phyloP scores from a whole-genome alignment of 2,797 vertebrate genomes.

The Lophius americanus region DNA sequence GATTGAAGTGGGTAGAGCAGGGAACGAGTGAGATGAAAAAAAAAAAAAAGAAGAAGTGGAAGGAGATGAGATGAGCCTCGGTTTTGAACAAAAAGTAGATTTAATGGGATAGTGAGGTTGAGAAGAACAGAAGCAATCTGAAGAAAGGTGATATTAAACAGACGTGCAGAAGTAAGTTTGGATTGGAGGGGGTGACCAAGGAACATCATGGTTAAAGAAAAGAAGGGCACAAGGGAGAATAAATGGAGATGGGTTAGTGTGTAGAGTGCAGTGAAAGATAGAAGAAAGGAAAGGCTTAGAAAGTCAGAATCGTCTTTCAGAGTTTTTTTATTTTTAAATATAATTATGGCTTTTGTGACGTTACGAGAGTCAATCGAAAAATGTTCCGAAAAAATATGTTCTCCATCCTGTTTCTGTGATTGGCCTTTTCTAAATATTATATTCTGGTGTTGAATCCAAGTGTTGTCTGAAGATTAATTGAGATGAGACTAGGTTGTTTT shows the following conservation, averaged over 20 bases:
- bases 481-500: not conserved
- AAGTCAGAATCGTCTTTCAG: constrained; percentile 1
- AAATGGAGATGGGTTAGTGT: constrained; percentile 10
- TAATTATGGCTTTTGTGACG: constrained; percentile 10
- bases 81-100: constrained; percentile 7
- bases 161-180: constrained; percentile 14
- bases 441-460: not conserved
- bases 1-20: constrained; percentile 20
- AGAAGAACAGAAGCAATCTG: constrained; percentile 27
- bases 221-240: not conserved
- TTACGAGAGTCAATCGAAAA: constrained; percentile 14
- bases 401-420: constrained; percentile 4
- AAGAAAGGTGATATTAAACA: constrained; percentile 56
- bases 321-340: not conserved
- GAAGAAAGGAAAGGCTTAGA: constrained; percentile 11
- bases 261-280: not conserved
- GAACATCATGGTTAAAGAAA: not conserved
- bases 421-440: not conserved
- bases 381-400: not conserved
- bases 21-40: constrained; percentile 35
- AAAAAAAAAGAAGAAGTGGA: constrained; percentile 21
- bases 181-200: constrained; percentile 21
- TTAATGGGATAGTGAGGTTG: constrained; percentile 15
- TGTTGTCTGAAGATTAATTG: not conserved
- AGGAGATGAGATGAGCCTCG: not conserved